These are phyloP conservation scores for Lasioglossum morio DNA, from an alignment of 2,888 invertebrate species.

Conservation along the genomic window DNA sequence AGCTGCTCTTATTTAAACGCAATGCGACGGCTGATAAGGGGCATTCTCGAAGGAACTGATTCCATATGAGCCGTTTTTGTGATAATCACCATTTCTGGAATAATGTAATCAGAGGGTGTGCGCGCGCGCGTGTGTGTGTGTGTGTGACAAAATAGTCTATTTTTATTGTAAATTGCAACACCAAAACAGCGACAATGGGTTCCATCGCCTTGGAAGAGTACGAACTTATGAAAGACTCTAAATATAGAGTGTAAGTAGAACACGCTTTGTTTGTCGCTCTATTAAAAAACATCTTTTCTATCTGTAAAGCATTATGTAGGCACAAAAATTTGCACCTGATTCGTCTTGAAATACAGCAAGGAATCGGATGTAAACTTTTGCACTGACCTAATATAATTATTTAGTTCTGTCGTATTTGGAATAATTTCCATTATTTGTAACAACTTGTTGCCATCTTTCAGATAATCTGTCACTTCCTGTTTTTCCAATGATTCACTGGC, in stretches of 20 bases:
- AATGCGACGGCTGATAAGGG: conserved; percentile 49
- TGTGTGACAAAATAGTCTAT: conserved; percentile 36
- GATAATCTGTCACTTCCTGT: too few species aligned
- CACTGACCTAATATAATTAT: background rate
- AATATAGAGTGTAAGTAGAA: conserved; percentile 89
- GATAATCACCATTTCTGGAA: conserved; percentile 36
- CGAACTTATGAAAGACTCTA: conserved; percentile 92
- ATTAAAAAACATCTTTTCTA: background rate
- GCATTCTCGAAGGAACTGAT: background rate
- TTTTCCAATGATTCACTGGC: too few species aligned
- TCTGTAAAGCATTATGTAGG: background rate
- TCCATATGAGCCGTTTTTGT: conserved; percentile 46
- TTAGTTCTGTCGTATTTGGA: too few species aligned
- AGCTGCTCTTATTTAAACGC: conserved; percentile 46
- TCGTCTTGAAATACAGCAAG: background rate
- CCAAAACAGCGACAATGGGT: conserved; percentile 81
- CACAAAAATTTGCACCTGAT: background rate
- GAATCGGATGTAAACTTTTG: background rate
- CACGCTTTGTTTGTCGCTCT: background rate
- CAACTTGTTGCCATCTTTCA: too few species aligned
- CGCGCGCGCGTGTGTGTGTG: conserved; percentile 14
- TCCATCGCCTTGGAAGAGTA: conserved; percentile 90
- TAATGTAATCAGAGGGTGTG: conserved; percentile 49
- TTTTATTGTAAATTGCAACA: conserved; percentile 42
- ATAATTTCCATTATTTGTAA: too few species aligned